Base-by-base conservation (phyloP, 2,797 vertebrate genomes). In the Catharus ustulatus region DNA sequence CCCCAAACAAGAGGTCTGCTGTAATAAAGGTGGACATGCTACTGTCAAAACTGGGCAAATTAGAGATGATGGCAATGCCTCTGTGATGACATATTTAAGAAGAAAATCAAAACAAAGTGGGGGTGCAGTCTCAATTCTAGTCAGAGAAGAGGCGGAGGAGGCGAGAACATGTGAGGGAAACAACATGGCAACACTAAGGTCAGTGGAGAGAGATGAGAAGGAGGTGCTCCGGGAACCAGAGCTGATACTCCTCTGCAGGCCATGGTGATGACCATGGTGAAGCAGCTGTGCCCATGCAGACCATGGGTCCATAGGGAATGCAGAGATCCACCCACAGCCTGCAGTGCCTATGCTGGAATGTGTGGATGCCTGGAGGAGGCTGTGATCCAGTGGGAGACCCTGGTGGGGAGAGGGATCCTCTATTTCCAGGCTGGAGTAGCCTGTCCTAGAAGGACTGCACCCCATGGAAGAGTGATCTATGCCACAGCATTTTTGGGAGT, bases 201-300 rank as follows among this genome's bases (percentile, higher is more conserved):
- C 58, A 76, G 36, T 21, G 36, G 5, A 51, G 30, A 26, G 38
- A 5, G 29, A 49, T 34, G 22, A 11, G 18, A 4, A 30, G 36
- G 30, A 51, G 58, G 3, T 42, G 23, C 14, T 42, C 17, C 30
- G n/a, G 18, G 14, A 1, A 1, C 23, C 2, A 0, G 14, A 51
- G 36, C 23, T 2, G 8, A 51, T 36, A 27, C 34, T 13, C 30
- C 11, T 42, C 30, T 62, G 30, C 14, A 76, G 58, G 27, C 27
- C 2, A 1, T 51, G 20, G 48, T 17, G 48, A 68, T 38, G n/a
- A 30, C 18, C 11, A 26, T 51, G 26, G 27, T 51, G 51, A 11
- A 17, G 26, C 27, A 29, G 45, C 34, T 61, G 22, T 20, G 29
- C 21, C 21, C 24, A 16, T 32, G 72, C 34, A 24, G 34, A 15